Conservation (phyloP, 2,888 invertebrate species). For the Coenonympha arcania region DNA sequence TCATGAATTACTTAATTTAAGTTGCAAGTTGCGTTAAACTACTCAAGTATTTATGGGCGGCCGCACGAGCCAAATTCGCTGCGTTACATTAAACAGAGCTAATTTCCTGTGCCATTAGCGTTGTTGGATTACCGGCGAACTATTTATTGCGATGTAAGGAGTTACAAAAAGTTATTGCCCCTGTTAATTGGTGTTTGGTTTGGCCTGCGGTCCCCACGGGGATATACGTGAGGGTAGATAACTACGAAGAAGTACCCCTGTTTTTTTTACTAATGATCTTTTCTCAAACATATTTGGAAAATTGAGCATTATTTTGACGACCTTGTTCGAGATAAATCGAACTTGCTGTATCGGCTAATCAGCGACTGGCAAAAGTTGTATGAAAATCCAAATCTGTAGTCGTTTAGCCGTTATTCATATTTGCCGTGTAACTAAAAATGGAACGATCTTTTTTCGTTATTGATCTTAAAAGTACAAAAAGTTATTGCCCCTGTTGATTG, state of each 20-base stretch:
- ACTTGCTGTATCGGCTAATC: no score
- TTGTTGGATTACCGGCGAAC: constrained; percentile 25
- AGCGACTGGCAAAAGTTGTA: no score
- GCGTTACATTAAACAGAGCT: constrained; percentile 26
- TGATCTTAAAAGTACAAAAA: no score
- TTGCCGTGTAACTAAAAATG: no score
- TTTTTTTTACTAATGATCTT: no score
- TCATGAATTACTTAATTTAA: constrained; percentile 15
- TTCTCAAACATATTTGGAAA: no score
- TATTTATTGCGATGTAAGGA: constrained; percentile 26
- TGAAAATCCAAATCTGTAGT: no score
- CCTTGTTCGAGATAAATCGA: no score
- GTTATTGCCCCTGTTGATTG: no score
- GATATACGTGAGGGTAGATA: neutral
- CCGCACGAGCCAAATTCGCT: constrained; percentile 23
- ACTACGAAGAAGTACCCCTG: neutral
- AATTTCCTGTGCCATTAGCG: constrained; percentile 26
- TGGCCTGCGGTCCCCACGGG: constrained; percentile 11
- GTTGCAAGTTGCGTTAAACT: constrained; percentile 16
- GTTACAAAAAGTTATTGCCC: constrained; percentile 23
- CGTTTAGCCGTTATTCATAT: no score
- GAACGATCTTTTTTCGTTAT: no score
- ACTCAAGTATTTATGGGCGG: constrained; percentile 24
- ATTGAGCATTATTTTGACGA: no score
- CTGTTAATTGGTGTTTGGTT: constrained; percentile 18